Evolutionary conservation across 2,888 invertebrate genomes (phyloP).

Genomic region (Mermis nigrescens): DNA sequence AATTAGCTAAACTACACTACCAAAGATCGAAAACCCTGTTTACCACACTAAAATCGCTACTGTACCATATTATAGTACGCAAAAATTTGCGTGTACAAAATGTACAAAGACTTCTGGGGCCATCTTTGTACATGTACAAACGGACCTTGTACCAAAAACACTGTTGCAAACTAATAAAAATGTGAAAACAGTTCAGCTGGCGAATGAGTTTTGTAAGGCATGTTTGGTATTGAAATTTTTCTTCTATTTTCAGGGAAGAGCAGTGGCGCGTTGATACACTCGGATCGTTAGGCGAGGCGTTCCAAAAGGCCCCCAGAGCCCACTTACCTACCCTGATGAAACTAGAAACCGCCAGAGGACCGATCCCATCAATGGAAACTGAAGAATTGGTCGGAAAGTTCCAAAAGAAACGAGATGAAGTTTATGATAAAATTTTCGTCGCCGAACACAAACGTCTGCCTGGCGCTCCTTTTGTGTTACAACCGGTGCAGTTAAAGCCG

Average conservation of each 20-base stretch:
- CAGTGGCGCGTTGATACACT: conserved; percentile 24
- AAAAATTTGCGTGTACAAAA: too few relatives aligned
- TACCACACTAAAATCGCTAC: too few relatives aligned
- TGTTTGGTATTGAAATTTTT: too few relatives aligned
- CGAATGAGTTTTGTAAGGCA: too few relatives aligned
- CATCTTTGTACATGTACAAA: too few relatives aligned
- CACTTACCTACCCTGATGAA: conserved; percentile 26
- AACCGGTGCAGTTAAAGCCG: conserved; percentile 20
- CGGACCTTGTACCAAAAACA: too few relatives aligned
- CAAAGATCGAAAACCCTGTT: too few relatives aligned
- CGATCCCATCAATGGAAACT: conserved; percentile 27
- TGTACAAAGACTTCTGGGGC: too few relatives aligned
- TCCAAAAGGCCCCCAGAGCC: conserved; percentile 26
- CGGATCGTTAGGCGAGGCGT: conserved; percentile 28
- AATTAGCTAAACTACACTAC: too few relatives aligned
- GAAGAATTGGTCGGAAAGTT: conserved; percentile 31
- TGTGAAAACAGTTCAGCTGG: too few relatives aligned
- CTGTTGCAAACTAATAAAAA: neutral
- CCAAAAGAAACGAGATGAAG: conserved; percentile 19
- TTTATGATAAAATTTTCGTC: conserved; percentile 1
- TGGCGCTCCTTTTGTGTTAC: conserved; percentile 16
- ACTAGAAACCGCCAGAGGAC: conserved; percentile 23
- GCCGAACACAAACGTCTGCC: conserved; percentile 6
- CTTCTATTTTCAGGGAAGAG: conserved; percentile 16
- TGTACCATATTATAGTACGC: too few relatives aligned